phyloP scores from a whole-genome alignment of 1,140 invertebrate species.

The Drosophila mayri region DNA sequence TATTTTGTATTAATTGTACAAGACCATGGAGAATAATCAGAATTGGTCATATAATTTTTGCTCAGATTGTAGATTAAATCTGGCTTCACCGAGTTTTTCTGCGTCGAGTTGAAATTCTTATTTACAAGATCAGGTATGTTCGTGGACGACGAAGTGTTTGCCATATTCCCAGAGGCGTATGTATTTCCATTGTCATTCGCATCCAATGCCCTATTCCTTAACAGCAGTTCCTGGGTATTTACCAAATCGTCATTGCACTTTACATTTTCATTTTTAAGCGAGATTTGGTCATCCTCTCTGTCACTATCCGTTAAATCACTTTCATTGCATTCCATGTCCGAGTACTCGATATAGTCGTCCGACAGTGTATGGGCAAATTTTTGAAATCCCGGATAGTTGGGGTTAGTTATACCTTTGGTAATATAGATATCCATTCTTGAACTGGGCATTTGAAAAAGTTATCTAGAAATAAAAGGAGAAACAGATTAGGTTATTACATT shows the following conservation, averaged over 20 bases:
- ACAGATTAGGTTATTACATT: not conserved
- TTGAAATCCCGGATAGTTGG: slow-evolving; percentile 91
- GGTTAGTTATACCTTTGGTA: slow-evolving; percentile 90
- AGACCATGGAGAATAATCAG: not conserved
- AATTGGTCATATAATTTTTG: slow-evolving; percentile 24
- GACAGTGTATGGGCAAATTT: slow-evolving; percentile 85
- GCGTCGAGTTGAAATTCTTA: slow-evolving; percentile 16
- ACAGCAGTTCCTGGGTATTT: slow-evolving; percentile 11
- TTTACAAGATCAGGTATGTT: slow-evolving; percentile 45
- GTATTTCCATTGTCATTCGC: slow-evolving; percentile 30
- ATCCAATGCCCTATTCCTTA: not conserved
- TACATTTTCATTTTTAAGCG: slow-evolving; percentile 3
- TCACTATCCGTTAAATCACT: slow-evolving; percentile 50
- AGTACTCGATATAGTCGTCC: slow-evolving; percentile 60
- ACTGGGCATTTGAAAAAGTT: slow-evolving; percentile 25
- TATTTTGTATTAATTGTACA: slow-evolving; percentile 34
- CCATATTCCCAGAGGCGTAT: not conserved
- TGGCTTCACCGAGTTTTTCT: slow-evolving; percentile 24
- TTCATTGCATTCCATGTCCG: slow-evolving; percentile 52
- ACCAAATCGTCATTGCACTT: not conserved
- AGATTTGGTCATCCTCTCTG: slow-evolving; percentile 26
- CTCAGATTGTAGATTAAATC: slow-evolving; percentile 36
- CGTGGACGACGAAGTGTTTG: not conserved
- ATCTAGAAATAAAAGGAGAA: not conserved
- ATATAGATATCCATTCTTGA: slow-evolving; percentile 58